Base-by-base conservation (phyloP, 2,888 invertebrate species). In the Leptogaster cylindrica region DNA sequence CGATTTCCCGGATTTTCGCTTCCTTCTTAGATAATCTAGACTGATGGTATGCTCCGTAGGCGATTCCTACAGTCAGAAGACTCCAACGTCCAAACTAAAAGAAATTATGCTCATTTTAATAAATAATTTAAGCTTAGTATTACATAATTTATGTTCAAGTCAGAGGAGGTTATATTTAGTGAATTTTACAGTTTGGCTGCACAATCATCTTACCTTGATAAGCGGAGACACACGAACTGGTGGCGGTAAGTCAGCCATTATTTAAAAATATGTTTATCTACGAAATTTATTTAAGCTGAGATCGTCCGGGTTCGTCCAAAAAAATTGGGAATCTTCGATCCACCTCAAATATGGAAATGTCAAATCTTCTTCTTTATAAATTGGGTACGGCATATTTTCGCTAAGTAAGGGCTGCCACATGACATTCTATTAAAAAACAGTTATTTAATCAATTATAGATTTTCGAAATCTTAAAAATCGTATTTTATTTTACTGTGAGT, bases 151-250 rank as follows among this genome's bases (percentile, higher is more conserved):
- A 4, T 18, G 8, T n/a, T n/a, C 4, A 46, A 46, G 7, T 23
- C 16, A 6, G 20, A 46, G 18, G 18, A 50, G 52, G 52, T 52
- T 52, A 52, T 31, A 6, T n/a, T n/a, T n/a, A 8, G 33, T 12
- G 7, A 31, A 12, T 20, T 33, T 31, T 18, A 33, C 7, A 4
- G 4, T 16, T 33, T 33, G 12, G 10, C 6, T 68, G 55, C 7
- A 71, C 74, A 73, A 70, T 8, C 72, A 74, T 78, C 74, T 83
- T 85, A 90, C 91, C 85, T 89, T 89, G 77, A 93, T 93, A 66
- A 92, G 81, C 61, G 93, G 92, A 58, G 92, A 91, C 72, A 93
- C 91, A 77, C 88, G 85, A 71, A 92, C 87, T 73, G 93, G 91
- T 75, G 90, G 84, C 78, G 85, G 85, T 73, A 83, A 74, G 63